Base-by-base conservation (phyloP, 2,113 vertebrate species). In the Brevimyrus niger region DNA sequence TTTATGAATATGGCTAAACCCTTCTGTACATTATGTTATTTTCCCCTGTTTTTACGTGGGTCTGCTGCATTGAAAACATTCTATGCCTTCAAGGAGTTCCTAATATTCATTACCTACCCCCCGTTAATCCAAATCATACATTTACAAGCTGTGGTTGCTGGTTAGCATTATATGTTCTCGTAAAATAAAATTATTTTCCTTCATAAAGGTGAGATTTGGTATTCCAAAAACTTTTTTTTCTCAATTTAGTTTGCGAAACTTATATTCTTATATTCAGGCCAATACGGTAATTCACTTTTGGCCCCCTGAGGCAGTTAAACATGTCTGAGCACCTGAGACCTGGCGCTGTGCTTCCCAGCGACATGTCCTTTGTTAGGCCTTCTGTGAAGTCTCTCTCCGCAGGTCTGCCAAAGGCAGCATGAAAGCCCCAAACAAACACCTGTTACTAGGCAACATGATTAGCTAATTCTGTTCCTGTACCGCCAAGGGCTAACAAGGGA, bases 371-470 rank as follows among this genome's bases (percentile, higher is more conserved):
- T 80, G 47, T 73, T 80, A n/a, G 15, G 17, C 27, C 27, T 80
- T 65, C 84, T 46, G 4, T 87, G 42, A 23, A 86, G 58, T 87
- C 61, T 2, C 27, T 89, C 85, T 87, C 19, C 53, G 46, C 23
- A 47, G 46, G 47, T 65, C 19, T 76, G 84, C 19, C 84, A 65
- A 47, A 42, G 47, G 31, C 46, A 48, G 47, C 50, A 15, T 53
- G 53, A 44, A 86, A 76, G 65, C 61, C 19, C 47, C 51, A 69
- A 90, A 61, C 84, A 51, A 51, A 87, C 47, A 90, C 61, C 61
- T 53, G 85, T 90, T 90, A 90, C 89, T 53, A 87, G 85, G 83
- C 89, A 89, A 89, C 55, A 17, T 73, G 58, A 89, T 53, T 73
- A 46, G 65, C 21, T 35, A 73, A 55, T 87, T 87, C 31, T 85